These are phyloP conservation scores for Trachelus iudaicus DNA, from an alignment of 2,888 invertebrate genomes.

Conservation along the genomic window DNA sequence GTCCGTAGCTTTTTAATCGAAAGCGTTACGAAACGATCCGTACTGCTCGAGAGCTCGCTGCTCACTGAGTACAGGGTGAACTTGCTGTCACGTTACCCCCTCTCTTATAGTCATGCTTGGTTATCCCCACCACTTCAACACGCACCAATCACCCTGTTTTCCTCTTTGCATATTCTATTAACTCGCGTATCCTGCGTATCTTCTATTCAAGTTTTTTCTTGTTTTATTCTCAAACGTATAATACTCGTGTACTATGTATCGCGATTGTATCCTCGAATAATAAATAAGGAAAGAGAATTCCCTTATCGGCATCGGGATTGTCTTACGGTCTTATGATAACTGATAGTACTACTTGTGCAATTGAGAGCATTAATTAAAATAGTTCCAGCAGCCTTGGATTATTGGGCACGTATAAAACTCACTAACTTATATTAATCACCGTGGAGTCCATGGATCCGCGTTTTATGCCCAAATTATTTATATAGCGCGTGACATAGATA, in stretches of 20 bases:
- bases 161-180: not conserved
- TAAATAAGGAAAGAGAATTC: not conserved
- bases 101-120: conserved; percentile 11
- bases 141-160: conserved; percentile 1
- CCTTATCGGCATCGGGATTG: not conserved
- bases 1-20: conserved; percentile 18
- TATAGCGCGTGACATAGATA: not conserved
- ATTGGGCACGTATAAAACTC: not conserved
- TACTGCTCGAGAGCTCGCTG: conserved; percentile 50
- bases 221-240: not conserved
- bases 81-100: conserved; percentile 1
- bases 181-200: not conserved
- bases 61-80: conserved; percentile 43
- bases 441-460: not conserved
- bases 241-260: not conserved
- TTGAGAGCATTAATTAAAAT: not conserved
- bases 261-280: not conserved
- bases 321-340: not conserved
- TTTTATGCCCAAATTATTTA: not conserved
- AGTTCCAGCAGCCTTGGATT: not conserved
- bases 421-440: not conserved
- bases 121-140: conserved; percentile 12
- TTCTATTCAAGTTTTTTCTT: not conserved
- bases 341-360: not conserved
- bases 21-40: conserved; percentile 30